These are phyloP conservation scores for Todiramphus saurophagus DNA, from an alignment of 2,113 vertebrate genomes.

Conservation along the genomic window DNA sequence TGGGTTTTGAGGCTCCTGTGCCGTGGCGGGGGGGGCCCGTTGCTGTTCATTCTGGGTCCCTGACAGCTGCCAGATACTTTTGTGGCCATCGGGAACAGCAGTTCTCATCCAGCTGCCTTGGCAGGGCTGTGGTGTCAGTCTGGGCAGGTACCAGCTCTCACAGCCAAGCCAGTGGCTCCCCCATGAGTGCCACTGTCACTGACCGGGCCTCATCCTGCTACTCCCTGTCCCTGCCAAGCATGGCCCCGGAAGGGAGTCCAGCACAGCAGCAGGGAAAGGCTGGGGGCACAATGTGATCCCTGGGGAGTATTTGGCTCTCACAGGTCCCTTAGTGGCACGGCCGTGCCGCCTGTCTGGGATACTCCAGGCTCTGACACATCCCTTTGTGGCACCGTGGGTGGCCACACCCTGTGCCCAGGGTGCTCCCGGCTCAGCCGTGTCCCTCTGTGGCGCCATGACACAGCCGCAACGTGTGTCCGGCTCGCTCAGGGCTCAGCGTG, in stretches of 20 bases:
- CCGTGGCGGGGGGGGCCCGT: accelerated
- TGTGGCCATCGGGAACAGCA: not conserved
- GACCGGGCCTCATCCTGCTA: not conserved
- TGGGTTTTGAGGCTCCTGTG: accelerated
- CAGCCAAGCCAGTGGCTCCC: not conserved
- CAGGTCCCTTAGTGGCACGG: accelerated
- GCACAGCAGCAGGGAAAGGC: not conserved
- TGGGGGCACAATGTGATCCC: not conserved
- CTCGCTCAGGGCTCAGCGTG: accelerated
- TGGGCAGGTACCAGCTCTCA: not conserved
- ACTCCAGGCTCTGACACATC: accelerated
- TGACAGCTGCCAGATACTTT: not conserved
- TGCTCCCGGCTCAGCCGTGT: not conserved
- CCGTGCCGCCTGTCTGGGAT: not conserved
- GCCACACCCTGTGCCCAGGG: not conserved
- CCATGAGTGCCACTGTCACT: not conserved
- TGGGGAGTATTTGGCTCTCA: not conserved
- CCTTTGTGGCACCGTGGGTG: not conserved
- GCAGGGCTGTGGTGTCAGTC: not conserved
- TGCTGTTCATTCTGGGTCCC: not conserved
- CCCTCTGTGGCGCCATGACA: not conserved
- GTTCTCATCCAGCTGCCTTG: not conserved
- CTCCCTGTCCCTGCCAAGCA: not conserved
- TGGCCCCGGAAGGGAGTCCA: not conserved
- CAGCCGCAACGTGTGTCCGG: accelerated